phyloP scores from a whole-genome alignment of 2,113 vertebrate genomes.

The Petromus typicus region DNA sequence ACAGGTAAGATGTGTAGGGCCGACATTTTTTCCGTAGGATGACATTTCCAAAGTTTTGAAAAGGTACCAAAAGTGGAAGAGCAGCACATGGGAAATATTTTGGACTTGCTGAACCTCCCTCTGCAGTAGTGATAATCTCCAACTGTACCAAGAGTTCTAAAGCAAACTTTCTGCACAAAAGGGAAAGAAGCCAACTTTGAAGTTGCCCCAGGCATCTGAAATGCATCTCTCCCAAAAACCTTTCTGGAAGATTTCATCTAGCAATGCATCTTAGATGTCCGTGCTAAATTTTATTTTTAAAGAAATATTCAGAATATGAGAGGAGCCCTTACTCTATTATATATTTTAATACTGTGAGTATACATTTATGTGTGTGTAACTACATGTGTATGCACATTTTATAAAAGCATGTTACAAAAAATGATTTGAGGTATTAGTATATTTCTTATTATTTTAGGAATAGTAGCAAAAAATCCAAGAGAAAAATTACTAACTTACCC shows the following conservation, averaged over 20 bases:
- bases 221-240: not conserved
- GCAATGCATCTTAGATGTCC: not conserved
- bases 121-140: not conserved
- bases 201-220: not conserved
- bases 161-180: not conserved
- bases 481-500: not conserved
- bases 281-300: slow-evolving; percentile 16
- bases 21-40: slow-evolving; percentile 80
- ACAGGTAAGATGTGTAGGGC: slow-evolving; percentile 22
- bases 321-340: not conserved
- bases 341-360: not conserved
- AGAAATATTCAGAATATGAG: not conserved
- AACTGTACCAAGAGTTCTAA: not conserved
- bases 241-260: not conserved
- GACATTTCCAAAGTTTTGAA: slow-evolving; percentile 70
- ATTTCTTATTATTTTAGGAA: not conserved
- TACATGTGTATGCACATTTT: not conserved
- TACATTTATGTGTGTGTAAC: not conserved
- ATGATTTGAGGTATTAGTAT: not conserved
- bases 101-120: not conserved
- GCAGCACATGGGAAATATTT: slow-evolving; percentile 54
- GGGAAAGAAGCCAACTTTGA: not conserved
- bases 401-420: not conserved
- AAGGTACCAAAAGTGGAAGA: slow-evolving; percentile 59
- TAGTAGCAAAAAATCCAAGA: not conserved